phyloP scores from a whole-genome alignment of 2,888 invertebrate genomes.

The Zele albiditarsus region DNA sequence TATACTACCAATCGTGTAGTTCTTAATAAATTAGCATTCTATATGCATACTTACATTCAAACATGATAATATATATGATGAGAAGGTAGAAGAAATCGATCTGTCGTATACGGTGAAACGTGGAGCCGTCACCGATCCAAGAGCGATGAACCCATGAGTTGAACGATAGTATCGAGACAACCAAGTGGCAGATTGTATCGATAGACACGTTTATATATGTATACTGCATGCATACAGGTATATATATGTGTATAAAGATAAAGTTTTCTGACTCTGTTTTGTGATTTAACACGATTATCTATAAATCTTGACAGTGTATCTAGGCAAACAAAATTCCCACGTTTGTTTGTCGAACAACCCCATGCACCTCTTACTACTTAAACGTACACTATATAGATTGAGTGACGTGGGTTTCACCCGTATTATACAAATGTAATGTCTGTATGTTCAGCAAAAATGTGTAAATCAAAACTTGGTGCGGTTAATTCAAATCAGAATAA shows the following conservation, averaged over 20 bases:
- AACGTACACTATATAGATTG: too few relatives aligned
- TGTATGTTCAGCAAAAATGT: too few relatives aligned
- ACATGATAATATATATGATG: neutral
- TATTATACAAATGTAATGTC: too few relatives aligned
- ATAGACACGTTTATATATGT: slow-evolving; percentile 17
- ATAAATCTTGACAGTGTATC: slow-evolving; percentile 15
- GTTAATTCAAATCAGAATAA: too few relatives aligned
- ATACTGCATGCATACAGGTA: neutral
- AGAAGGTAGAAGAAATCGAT: slow-evolving; percentile 33
- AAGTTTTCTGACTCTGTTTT: neutral
- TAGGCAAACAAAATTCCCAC: slow-evolving; percentile 22
- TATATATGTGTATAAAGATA: neutral
- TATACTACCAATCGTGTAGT: slow-evolving; percentile 48
- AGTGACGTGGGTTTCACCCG: too few relatives aligned
- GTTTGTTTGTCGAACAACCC: slow-evolving; percentile 13
- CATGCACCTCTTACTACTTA: neutral
- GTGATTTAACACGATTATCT: slow-evolving; percentile 5
- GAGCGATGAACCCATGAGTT: slow-evolving; percentile 37
- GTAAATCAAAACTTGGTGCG: too few relatives aligned
- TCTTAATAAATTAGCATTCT: slow-evolving; percentile 20
- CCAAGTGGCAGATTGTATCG: slow-evolving; percentile 39
- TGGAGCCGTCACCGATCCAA: slow-evolving; percentile 36
- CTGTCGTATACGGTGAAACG: slow-evolving; percentile 22
- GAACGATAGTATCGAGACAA: slow-evolving; percentile 24
- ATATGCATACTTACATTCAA: neutral